These are phyloP conservation scores for Cassiopea xamachana DNA, from an alignment of 30 jellyfish, hydroid and myxozoan species.

Conservation along the genomic window DNA sequence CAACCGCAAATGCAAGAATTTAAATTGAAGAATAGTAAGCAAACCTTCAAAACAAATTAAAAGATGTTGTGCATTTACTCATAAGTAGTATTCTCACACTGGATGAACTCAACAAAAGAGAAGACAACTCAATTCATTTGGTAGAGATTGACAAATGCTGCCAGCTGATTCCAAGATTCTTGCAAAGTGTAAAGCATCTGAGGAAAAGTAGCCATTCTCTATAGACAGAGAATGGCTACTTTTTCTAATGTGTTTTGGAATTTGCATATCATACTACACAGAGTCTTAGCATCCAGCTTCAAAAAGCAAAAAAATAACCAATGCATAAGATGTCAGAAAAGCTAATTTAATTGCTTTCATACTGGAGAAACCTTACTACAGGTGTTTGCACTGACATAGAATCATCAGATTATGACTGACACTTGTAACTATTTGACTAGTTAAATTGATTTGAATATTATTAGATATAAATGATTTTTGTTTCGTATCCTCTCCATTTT, in stretches of 20 bases:
- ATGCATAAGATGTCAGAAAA: constrained; percentile 39
- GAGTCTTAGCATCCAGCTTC: constrained; percentile 50
- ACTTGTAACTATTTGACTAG: not conserved
- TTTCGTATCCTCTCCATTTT: constrained; percentile 52
- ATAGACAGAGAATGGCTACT: constrained; percentile 41
- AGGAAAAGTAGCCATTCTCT: no score
- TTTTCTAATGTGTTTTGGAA: constrained; percentile 37
- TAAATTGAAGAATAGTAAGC: constrained; percentile 57
- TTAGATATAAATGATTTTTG: constrained; percentile 23
- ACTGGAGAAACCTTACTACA: constrained; percentile 22
- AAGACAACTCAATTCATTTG: constrained; percentile 44
- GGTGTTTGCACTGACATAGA: not conserved
- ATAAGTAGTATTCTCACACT: constrained; percentile 43
- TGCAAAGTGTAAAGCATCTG: not conserved
- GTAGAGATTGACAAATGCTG: constrained; percentile 69
- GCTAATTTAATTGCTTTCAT: constrained; percentile 40
- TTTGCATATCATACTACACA: constrained; percentile 33
- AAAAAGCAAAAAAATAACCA: constrained; percentile 29
- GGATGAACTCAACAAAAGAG: constrained; percentile 59
- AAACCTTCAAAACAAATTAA: constrained; percentile 53
- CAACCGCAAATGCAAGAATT: constrained; percentile 35
- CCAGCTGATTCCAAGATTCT: constrained; percentile 68
- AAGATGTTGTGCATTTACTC: constrained; percentile 46
- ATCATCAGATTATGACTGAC: constrained; percentile 51
- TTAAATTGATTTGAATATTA: constrained; percentile 10